Base-by-base conservation (phyloP, 2,113 vertebrate species). In the Eudyptes chrysolophus region DNA sequence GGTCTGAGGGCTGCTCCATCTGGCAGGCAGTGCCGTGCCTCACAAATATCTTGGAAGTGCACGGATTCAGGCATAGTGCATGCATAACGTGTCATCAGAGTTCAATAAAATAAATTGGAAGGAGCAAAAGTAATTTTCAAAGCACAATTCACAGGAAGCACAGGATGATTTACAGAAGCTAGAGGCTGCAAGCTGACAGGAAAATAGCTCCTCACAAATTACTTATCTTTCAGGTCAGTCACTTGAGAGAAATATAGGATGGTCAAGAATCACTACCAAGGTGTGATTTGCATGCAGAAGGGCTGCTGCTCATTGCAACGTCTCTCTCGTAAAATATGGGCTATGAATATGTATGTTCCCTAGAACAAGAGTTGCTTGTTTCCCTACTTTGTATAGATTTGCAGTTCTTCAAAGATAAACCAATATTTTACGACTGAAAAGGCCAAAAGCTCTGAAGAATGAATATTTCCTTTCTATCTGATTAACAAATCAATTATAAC, bases 91-190 rank as follows among this genome's bases (percentile, higher is more conserved):
- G 71, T 66, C 72, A 82, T 60, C 46, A 14, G 34, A 71, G 78
- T 66, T 96, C 66, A 94, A 55, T 79, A 94, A 93, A 89, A 95
- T 78, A 88, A 94, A 89, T 71, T 70, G 76, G 81, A 95, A 96
- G 69, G 75, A 91, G 76, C 40, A 89, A 84, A 96, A 95, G 34
- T 86, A 79, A 55, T 90, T 95, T 90, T 89, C 78, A 82, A 77
- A 96, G 74, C 66, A 93, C 79, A 85, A 58, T 80, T 89, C 93
- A 93, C 32, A n/a, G 81, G 75, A 90, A 90, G 86, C 86, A 77
- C 29, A 52, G 40, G 76, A 74, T 93, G 89, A 95, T 94, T 92
- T 94, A 95, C 62, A 80, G 80, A 58, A 87, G 34, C 75, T 49
- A 72, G 65, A 82, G 48, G 74, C 93, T 91, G 49, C 81, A 78